Base-by-base conservation (phyloP, 2,113 vertebrate species). In the Chaetorhynchus papuensis region DNA sequence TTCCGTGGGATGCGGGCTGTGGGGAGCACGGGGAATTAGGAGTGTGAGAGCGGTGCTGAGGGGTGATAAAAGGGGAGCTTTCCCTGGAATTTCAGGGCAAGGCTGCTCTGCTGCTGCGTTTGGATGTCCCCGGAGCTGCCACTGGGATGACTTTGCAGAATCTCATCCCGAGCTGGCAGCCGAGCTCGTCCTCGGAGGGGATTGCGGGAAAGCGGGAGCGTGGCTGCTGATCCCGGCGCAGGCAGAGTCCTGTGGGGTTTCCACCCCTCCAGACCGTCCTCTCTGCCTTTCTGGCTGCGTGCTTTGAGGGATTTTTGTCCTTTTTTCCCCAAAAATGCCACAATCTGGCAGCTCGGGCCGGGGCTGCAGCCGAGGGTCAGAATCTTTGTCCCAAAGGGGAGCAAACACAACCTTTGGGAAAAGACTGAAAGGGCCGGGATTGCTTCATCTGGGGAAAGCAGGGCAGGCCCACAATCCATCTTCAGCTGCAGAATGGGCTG, bases 321-420 rank as follows among this genome's bases (percentile, higher is more conserved):
- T 27, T 26, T 30, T 39, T 12, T 12, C 23, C 11, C 39, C 49
- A 39, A 15, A 7, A 65, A 42, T 19, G 7, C 5, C 16, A 28
- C 8, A 8, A 59, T 42, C 7, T 3, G 15, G 2, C 15, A 0
- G 0, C 31, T 77, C 27, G 7, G 35, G 23, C 23, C 6, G 13
- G 2, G 33, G 13, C 21, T 6, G 65, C 33, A n/a, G 24, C 26
- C 13, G 18, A 14, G 9, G 10, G 33, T 30, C 2, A 12, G 60
- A 28, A 35, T 71, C 28, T 4, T 16, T 4, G 16, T 72, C 39
- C 59, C 72, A 7, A 30, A 45, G 80, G 71, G 86, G 21, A 70
- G n/a, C 14, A 24, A 76, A 52, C 16, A 4, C 9, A 50, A 35
- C 60, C 64, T 70, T 45, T 50, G 69, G 59, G 37, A 23, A 18